Evolutionary conservation across 1,140 invertebrate species (phyloP), one percentile per base, ranked within the genome.

Genomic region (Manduca sexta): DNA sequence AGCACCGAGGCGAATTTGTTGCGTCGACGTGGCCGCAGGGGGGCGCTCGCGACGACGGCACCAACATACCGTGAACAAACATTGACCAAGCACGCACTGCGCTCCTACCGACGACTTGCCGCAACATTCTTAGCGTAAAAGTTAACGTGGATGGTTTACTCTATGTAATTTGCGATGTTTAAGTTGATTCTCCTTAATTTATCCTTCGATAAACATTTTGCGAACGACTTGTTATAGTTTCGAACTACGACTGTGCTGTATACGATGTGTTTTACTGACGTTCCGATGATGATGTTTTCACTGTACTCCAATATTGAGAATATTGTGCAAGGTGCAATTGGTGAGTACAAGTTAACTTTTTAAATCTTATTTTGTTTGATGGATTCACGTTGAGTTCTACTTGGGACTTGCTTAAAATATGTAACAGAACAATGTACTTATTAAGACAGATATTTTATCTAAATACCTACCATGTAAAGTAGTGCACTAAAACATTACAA

Each of bases 101-200:
- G 62, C 67, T 68, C 65, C 73, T 64, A 66, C 70, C 74, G 69
- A 71, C 73, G 57, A 74, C 71, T 81, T 65, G 60, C 76, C 78
- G 81, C 81, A 84, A 83, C 81, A 84, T 84, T 84, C 81, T 76
- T 84, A 83, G 75, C 73, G 81, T 84, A 84, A 84, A 84, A 84
- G 81, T 84, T 83, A 83, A 49, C 69, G 77, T 77, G 77, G 63
- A 84, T 76, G 81, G 81, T 84, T 80, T 84, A 84, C 81, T 84
- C 79, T 83, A 80, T 80, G 77, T 74, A 83, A 84, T 84, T 75
- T 84, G 81, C 81, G 74, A 80, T 69, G 77, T 69, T 71, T 56
- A 64, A 77, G 69, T 79, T 75, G 64, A 71, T 60, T 67, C 44
- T 62, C 45, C 45, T 50, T 63, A 65, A 56, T 69, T 75, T 70